These are phyloP conservation scores for Centroberyx gerrardi DNA, from an alignment of 2,797 vertebrate species.

Conservation along the genomic window DNA sequence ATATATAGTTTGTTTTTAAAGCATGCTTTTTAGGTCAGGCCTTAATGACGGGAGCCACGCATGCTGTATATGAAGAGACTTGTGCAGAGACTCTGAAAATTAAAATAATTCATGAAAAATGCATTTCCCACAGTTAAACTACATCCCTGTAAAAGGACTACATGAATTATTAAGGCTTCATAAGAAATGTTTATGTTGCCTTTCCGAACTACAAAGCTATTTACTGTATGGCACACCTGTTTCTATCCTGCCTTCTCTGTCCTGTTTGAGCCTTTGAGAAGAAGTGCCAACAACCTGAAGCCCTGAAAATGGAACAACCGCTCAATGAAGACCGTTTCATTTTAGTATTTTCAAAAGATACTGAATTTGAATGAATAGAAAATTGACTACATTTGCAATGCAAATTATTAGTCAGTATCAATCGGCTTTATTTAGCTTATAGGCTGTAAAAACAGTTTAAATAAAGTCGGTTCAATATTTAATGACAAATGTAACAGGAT, in stretches of 20 bases:
- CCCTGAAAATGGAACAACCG: not conserved
- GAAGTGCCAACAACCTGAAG: not conserved
- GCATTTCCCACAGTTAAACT: conserved; percentile 49
- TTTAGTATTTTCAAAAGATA: not conserved
- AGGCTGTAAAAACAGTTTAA: not conserved
- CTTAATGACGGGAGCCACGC: not conserved
- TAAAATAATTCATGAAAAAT: conserved; percentile 66
- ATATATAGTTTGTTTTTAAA: not conserved
- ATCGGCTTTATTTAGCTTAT: conserved; percentile 1
- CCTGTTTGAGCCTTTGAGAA: not conserved
- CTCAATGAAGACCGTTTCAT: not conserved
- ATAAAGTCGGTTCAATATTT: not conserved
- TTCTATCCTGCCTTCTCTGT: conserved; percentile 13
- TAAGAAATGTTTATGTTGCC: conserved; percentile 64
- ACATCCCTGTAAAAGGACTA: conserved; percentile 50
- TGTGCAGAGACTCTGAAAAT: conserved; percentile 34
- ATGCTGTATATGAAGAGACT: not conserved
- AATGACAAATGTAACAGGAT: not conserved
- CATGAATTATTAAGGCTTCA: conserved; percentile 67
- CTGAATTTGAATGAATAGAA: not conserved
- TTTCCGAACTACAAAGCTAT: conserved; percentile 49
- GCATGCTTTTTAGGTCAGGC: not conserved
- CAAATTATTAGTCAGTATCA: not conserved
- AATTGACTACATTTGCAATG: not conserved
- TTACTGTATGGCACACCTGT: conserved; percentile 50